Base-by-base conservation (phyloP, 2,888 invertebrate genomes). In the Lapara coniferarum region DNA sequence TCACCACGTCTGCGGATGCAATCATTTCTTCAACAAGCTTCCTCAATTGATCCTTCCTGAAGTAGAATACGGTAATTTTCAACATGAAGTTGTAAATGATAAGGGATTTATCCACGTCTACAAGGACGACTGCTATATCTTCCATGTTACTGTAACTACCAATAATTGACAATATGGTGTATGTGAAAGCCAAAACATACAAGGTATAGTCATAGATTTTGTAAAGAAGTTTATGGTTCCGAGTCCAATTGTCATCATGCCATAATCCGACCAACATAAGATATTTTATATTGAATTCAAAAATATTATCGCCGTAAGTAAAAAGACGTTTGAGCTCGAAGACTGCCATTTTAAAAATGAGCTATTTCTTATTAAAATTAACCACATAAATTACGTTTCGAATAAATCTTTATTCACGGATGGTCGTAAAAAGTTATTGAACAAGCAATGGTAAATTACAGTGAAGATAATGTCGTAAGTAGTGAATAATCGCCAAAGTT, bases 221-320 rank as follows among this genome's bases (percentile, higher is more conserved):
- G 70, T 91, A 91, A 0, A 86, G 5, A 0, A 75, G 10, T 13
- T 70, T 70, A 69, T 82, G 76, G 6, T 69, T 74, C 63, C 59
- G 71, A 0, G 83, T 76, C 74, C 83, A 81, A 5, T 80, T 70
- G 16, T 87, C 76, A 14, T 78, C 74, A 0, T 89, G 88, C 92
- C 92, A 92, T 70, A 92, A 75, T 14, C 92, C 92, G 2, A 89
- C 85, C 4, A 78, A 75, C 70, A 81, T 85, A 37, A 92, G 81
- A 70, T 81, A 89, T 74, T 87, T 86, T 57, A 91, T 71, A 73
- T 92, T 92, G 55, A 89, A 86, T 56, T 84, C 81, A 72, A 91
- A 90, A 55, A 87, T 85, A 67, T 86, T 79, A 25, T 82, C 77
- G 13, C 46, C 49, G 19, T 63, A 63, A 13, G 46, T 49, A 13